A percentile compares a stretch with the other conserved stretches of the same genome.
Conservation (phyloP, 2,113 vertebrate genomes). For the Aphyosemion australe region DNA sequence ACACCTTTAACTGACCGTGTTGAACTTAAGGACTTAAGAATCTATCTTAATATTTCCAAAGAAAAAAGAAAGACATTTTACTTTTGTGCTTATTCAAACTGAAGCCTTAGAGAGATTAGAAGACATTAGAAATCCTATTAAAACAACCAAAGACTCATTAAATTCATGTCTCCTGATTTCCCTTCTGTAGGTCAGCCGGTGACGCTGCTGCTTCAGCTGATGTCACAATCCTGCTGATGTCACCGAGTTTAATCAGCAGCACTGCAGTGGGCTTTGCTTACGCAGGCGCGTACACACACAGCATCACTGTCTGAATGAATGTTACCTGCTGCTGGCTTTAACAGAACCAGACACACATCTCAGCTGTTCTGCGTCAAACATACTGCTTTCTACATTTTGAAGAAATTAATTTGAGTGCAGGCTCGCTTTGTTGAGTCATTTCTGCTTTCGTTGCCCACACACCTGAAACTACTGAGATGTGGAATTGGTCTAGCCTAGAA, state of each 20-base stretch:
- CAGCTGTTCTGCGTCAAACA: neutral
- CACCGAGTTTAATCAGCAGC: constrained; percentile 56
- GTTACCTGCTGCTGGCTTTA: constrained; percentile 17
- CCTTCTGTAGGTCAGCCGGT: constrained; percentile 4
- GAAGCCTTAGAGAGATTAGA: neutral
- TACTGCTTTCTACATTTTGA: neutral
- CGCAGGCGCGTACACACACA: constrained; percentile 17
- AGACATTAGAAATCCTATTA: constrained; percentile 5
- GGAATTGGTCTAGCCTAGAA: neutral
- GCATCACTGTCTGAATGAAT: constrained; percentile 37
- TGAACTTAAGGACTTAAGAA: neutral
- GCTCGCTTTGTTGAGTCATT: neutral
- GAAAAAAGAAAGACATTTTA: constrained; percentile 6
- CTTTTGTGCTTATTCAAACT: neutral
- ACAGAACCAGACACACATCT: neutral
- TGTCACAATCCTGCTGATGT: constrained; percentile 42
- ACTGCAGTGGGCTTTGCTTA: constrained; percentile 44
- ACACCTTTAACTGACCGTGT: neutral
- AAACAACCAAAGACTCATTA: neutral
- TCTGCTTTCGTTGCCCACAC: neutral
- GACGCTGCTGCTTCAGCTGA: constrained; percentile 28
- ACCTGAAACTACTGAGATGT: neutral
- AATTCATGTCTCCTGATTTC: constrained; percentile 2
- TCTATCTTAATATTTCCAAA: constrained; percentile 14
- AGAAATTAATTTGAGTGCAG: neutral